phyloP scores from a whole-genome alignment of 2,797 vertebrate genomes.

The Numenius phaeopus region DNA sequence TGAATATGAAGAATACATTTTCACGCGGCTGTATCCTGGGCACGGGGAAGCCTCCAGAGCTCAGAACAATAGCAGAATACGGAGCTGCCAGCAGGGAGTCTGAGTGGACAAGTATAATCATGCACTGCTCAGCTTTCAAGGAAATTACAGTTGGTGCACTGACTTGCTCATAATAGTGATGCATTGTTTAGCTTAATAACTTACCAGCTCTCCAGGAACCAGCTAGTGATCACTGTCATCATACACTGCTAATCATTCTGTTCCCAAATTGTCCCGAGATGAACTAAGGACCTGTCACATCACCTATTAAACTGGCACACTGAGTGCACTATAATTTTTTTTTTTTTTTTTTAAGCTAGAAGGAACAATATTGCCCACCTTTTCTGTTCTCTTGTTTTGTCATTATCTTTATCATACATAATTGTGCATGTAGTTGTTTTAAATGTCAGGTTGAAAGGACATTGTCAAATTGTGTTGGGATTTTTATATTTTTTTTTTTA shows the following conservation, averaged over 20 bases:
- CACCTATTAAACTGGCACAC: constrained; percentile 45
- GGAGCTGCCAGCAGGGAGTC: constrained; percentile 63
- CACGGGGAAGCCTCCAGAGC: not conserved
- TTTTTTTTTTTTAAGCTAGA: not conserved
- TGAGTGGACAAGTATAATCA: constrained; percentile 69
- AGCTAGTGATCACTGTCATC: constrained; percentile 60
- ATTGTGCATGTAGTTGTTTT: not conserved
- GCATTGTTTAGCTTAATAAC: constrained; percentile 72
- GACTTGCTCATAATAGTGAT: constrained; percentile 56
- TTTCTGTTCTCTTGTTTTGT: constrained; percentile 17
- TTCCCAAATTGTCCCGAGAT: constrained; percentile 32
- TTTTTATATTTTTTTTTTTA: not conserved
- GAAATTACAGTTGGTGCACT: constrained; percentile 60
- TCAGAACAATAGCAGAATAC: constrained; percentile 41
- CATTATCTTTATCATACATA: not conserved
- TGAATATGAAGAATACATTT: constrained; percentile 8
- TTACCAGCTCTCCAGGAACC: constrained; percentile 61
- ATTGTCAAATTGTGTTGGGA: not conserved
- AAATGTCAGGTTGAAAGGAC: not conserved
- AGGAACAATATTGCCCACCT: not conserved
- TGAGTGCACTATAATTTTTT: not conserved
- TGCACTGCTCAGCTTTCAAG: constrained; percentile 62
- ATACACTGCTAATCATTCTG: constrained; percentile 51
- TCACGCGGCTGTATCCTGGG: not conserved
- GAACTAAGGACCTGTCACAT: constrained; percentile 48